phyloP scores from a whole-genome alignment of 2,888 invertebrate species.

The Arge pagana region DNA sequence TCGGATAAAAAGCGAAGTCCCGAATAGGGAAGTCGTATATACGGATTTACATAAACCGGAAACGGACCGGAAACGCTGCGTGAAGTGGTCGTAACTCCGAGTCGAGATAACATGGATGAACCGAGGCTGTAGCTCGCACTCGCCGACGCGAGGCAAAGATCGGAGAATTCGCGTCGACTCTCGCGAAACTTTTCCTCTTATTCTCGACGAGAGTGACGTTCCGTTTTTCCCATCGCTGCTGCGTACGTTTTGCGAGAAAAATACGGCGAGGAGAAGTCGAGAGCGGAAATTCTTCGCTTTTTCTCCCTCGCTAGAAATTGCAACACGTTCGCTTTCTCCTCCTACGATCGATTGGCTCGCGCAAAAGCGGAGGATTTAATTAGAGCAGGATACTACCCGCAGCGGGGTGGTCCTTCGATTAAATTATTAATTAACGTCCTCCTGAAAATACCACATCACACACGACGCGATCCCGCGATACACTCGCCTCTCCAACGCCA shows the following conservation, averaged over 20 bases:
- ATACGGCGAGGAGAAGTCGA: too few species aligned
- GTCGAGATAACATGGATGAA: constrained; percentile 10
- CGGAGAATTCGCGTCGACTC: too few species aligned
- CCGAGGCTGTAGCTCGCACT: neutral
- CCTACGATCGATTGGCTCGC: constrained; percentile 9
- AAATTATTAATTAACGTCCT: constrained; percentile 58
- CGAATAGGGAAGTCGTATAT: too few species aligned
- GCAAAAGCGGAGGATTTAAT: constrained; percentile 42
- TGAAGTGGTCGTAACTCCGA: constrained; percentile 5
- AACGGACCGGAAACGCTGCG: constrained; percentile 5
- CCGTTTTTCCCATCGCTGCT: too few species aligned
- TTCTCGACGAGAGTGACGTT: too few species aligned
- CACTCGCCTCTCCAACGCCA: too few species aligned
- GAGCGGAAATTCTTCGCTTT: too few species aligned
- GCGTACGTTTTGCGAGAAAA: too few species aligned
- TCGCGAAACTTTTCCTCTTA: too few species aligned
- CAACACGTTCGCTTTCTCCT: constrained; percentile 8
- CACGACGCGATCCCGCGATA: too few species aligned
- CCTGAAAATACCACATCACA: constrained; percentile 52
- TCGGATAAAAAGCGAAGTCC: too few species aligned
- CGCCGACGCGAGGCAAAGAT: neutral
- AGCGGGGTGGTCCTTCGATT: constrained; percentile 54
- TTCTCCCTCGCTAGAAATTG: too few species aligned
- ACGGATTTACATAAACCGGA: constrained; percentile 11
- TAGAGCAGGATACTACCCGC: constrained; percentile 44